Evolutionary conservation across 2,888 invertebrate species (phyloP), one percentile per base, ranked within the genome.

Genomic region (Ornithoptera alexandrae): DNA sequence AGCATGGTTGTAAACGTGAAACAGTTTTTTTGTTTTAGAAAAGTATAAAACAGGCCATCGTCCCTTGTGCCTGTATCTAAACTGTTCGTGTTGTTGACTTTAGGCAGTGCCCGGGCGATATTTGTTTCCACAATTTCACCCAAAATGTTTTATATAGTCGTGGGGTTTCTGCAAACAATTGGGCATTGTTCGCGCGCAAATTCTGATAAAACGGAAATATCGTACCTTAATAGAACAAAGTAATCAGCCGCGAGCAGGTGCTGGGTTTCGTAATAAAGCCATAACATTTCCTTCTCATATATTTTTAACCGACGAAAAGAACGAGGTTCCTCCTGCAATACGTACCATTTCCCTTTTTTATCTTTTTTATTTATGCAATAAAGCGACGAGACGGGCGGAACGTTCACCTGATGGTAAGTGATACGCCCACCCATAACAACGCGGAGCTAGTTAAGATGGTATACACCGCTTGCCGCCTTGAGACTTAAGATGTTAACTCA

Each of bases 131-230:
- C 69, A 70, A 70, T 73, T 71, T 66, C 61, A 60, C 36, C 30
- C 10, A 60, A 74, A 77, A 80, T 88, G 88, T 90, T 88, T 83
- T 89, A 88, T 88, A 89, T 85, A 88, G 86, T 84, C 71, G 67
- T 68, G 68, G 75, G 73, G 77, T 77, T 79, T 70, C 67, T 72
- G 74, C 74, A 81, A 85, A 90, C 90, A 90, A 90, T 89, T 74
- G 81, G n/a, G 83, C 71, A 89, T 90, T 90, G 90, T 90, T 85
- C 73, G 65, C n/a, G 62, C 36, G 56, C 63, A 59, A 70, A 70
- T 70, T 67, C 70, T 64, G 70, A 70, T 70, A 70, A 70, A 70
- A 64, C 64, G 60, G 64, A 70, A 67, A 70, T 60, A 64, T 30
- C 65, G 66, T 60, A 60, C 67, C 56, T 67, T 64, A 70, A 70